Base-by-base conservation (phyloP, 2,888 invertebrate species). In the Acleris literana region DNA sequence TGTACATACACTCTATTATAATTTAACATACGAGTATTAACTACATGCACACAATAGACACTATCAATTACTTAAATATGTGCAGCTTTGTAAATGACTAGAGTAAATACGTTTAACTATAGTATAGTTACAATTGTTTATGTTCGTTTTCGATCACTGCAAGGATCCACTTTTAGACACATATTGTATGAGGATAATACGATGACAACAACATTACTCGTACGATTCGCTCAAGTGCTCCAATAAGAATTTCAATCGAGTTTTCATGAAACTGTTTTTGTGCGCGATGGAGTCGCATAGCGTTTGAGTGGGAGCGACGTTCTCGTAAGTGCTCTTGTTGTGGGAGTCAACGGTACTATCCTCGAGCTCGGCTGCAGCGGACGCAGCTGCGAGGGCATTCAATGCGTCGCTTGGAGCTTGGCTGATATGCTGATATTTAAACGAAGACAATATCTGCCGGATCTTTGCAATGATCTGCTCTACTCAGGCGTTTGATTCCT, bases 401-500 rank as follows among this genome's bases (percentile, higher is more conserved):
- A 86, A 88, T 84, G 86, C 91, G 87, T 89, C 93, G 87, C 87
- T 86, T 76, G 92, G 81, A 81, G 88, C 88, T 87, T 87, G 87
- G 90, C 66, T 84, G 92, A 86, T 91, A 90, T 94, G 94, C 90
- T 94, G 94, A 90, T 94, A 94, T 87, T 94, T 94, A 93, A 95
- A 95, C 93, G 95, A 95, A 88, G 95, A 94, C 93, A 95, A 94
- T 94, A 95, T 94, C 93, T 95, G 94, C 93, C 95, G 95, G 94
- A 95, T 95, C 94, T 95, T 95, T 95, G 95, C 95, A 95, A 95
- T 95, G 94, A 96, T 96, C 95, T 95, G 95, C 94, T 95, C 95
- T 94, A 96, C 96, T 96, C 96, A 96, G 96, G 96, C 96, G 94
- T 96, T 96, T 92, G 96, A 96, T 93, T 96, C 96, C 95, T 95